Evolutionary conservation across 2,797 vertebrate genomes (phyloP).

Genomic region (Sebastes nivosus): DNA sequence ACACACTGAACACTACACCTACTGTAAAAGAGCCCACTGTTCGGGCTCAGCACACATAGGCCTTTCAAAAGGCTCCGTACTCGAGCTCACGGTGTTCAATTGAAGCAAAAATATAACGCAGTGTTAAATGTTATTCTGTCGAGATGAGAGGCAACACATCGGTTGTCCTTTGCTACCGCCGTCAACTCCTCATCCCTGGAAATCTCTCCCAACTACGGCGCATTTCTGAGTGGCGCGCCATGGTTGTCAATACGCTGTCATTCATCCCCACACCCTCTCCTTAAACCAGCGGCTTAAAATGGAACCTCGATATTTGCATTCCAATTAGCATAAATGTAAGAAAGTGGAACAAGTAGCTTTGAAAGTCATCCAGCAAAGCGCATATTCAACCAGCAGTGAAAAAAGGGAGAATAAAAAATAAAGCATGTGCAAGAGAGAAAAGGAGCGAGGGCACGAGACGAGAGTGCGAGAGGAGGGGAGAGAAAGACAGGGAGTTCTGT

Average conservation of each 20-base stretch:
- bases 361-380: constrained; percentile 80
- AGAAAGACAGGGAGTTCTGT: constrained; percentile 40
- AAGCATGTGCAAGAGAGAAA: constrained; percentile 29
- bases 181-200: constrained; percentile 50
- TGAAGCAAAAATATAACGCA: constrained; percentile 62
- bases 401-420: constrained; percentile 14
- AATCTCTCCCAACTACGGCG: constrained; percentile 44
- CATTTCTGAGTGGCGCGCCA: constrained; percentile 54
- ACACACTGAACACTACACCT: constrained; percentile 57
- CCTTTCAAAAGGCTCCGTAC: constrained; percentile 51
- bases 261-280: constrained; percentile 52
- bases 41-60: constrained; percentile 49
- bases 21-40: constrained; percentile 58
- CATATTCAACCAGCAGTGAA: constrained; percentile 60
- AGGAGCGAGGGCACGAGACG: constrained; percentile 31
- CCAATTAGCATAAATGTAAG: constrained; percentile 82
- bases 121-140: constrained; percentile 69
- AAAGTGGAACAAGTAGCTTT: constrained; percentile 82
- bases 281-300: constrained; percentile 77
- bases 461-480: constrained; percentile 26
- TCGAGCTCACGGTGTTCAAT: constrained; percentile 53
- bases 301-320: constrained; percentile 81
- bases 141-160: constrained; percentile 61
- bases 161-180: constrained; percentile 54
- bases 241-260: constrained; percentile 72